Evolutionary conservation across 1,140 invertebrate genomes (phyloP).

Genomic region (Drosophila dunni): DNA sequence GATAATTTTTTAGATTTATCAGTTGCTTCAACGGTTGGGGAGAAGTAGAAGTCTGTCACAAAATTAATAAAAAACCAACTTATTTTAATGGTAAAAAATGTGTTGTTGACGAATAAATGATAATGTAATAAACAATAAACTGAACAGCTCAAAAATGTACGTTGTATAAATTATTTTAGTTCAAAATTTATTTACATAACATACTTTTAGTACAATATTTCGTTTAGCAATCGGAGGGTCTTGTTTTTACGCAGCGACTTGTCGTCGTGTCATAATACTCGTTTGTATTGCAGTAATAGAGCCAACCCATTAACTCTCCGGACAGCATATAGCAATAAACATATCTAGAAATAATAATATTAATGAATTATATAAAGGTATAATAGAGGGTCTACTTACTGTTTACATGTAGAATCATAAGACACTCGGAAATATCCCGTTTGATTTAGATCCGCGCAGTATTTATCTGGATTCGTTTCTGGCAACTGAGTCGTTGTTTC

Average conservation of each 20-base stretch:
- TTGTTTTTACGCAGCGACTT: conserved; percentile 32
- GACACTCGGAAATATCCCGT: conserved; percentile 53
- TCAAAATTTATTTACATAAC: background rate
- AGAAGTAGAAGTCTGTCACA: background rate
- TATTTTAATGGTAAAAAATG: conserved; percentile 14
- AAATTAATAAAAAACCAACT: background rate
- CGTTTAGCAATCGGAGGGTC: conserved; percentile 53
- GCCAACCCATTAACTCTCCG: conserved; percentile 59
- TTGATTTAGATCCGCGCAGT: conserved; percentile 36
- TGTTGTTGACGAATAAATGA: background rate
- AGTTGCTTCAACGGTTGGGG: background rate
- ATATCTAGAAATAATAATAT: conserved; percentile 45
- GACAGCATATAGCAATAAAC: conserved; percentile 60
- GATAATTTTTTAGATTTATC: background rate
- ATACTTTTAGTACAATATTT: background rate
- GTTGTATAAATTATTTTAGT: background rate
- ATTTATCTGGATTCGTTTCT: conserved; percentile 35
- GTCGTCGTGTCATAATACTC: conserved; percentile 57
- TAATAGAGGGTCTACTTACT: conserved; percentile 38
- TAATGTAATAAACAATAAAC: too few species aligned
- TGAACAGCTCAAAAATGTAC: too few species aligned
- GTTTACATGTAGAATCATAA: conserved; percentile 54
- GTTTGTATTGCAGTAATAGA: conserved; percentile 55
- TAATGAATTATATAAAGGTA: background rate
- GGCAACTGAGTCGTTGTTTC: conserved; percentile 15